Percentiles rank a stretch among this genome's conserved stretches.
Evolutionary conservation across 2,113 vertebrate genomes (phyloP).

Genomic region (Upupa epops): DNA sequence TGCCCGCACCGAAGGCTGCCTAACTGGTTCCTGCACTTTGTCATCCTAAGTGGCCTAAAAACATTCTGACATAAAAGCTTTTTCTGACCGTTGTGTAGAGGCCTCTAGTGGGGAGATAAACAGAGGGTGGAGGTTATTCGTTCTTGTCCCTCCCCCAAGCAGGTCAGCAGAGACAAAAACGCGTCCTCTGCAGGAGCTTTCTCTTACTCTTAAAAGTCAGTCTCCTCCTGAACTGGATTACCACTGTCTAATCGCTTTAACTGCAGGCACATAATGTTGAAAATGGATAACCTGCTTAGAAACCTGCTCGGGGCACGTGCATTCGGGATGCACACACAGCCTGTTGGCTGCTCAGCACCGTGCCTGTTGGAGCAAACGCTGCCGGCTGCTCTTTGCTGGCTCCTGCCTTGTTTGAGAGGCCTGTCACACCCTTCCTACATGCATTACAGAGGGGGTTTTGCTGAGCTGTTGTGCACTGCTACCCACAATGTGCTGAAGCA

Average conservation of each 20-base stretch:
- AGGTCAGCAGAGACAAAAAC: conserved; percentile 35
- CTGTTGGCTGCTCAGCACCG: not conserved
- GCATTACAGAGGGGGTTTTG: not conserved
- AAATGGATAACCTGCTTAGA: conserved; percentile 39
- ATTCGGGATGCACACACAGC: fast-evolving
- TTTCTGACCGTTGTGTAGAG: conserved; percentile 50
- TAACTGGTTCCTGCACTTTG: conserved; percentile 53
- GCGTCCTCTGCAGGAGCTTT: conserved; percentile 14
- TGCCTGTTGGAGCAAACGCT: not conserved
- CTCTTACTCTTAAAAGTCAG: conserved; percentile 34
- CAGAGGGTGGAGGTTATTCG: conserved; percentile 1
- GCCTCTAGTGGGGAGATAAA: conserved; percentile 53
- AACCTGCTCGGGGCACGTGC: not conserved
- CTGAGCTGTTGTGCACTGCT: not conserved
- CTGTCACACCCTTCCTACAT: not conserved
- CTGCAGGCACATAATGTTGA: conserved; percentile 23
- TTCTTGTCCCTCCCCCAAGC: not conserved
- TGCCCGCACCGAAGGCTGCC: not conserved
- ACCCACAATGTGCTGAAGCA: not conserved
- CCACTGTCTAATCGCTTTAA: conserved; percentile 56
- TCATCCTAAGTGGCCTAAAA: conserved; percentile 48
- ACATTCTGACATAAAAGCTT: conserved; percentile 61
- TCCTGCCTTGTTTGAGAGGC: not conserved
- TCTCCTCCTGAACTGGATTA: conserved; percentile 57
- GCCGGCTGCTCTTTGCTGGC: not conserved